A percentile compares a stretch with the other conserved stretches of the same genome.
Evolutionary conservation across 2,888 invertebrate species (phyloP).

Genomic region (Rhagonycha fulva): DNA sequence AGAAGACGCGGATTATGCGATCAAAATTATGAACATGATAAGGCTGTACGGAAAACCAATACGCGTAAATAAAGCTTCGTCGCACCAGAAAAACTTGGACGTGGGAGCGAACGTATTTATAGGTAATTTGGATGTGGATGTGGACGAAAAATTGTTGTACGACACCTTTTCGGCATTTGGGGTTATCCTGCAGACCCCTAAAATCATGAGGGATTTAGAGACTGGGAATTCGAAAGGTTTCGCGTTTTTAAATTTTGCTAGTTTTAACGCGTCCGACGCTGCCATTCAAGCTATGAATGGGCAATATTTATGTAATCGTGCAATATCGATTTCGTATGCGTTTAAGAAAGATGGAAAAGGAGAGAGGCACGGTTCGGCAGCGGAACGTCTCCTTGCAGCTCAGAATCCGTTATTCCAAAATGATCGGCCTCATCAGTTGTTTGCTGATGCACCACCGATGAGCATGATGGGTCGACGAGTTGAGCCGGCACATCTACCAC

Average conservation of each 20-base stretch:
- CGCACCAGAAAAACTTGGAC: slow-evolving; percentile 98
- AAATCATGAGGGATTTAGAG: slow-evolving; percentile 99
- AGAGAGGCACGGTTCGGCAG: slow-evolving; percentile 97
- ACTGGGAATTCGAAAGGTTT: slow-evolving; percentile 99
- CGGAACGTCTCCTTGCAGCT: slow-evolving; percentile 91
- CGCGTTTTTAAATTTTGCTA: slow-evolving; percentile 99
- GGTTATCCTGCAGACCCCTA: slow-evolving; percentile 96
- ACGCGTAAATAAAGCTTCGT: slow-evolving; percentile 97
- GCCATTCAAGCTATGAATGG: slow-evolving; percentile 99
- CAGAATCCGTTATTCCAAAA: slow-evolving; percentile 98
- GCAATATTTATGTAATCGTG: slow-evolving; percentile 96
- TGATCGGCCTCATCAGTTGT: slow-evolving; percentile 90
- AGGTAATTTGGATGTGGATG: slow-evolving; percentile 98
- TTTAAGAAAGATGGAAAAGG: slow-evolving; percentile 99
- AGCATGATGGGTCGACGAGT: slow-evolving; percentile 59
- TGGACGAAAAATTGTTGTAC: slow-evolving; percentile 97
- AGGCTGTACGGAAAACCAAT: slow-evolving; percentile 99
- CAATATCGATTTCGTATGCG: slow-evolving; percentile 97
- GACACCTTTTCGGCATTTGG: slow-evolving; percentile 99
- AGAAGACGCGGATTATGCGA: slow-evolving; percentile 99
- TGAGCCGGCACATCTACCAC: slow-evolving; percentile 55
- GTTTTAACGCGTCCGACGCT: slow-evolving; percentile 98
- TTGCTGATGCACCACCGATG: slow-evolving; percentile 91
- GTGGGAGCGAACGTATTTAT: slow-evolving; percentile 99
- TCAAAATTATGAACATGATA: slow-evolving; percentile 99